A percentile compares a stretch with the other conserved stretches of the same genome.
Evolutionary conservation across 1,140 invertebrate genomes (phyloP).

Genomic region (Gonioctena quinquepunctata): DNA sequence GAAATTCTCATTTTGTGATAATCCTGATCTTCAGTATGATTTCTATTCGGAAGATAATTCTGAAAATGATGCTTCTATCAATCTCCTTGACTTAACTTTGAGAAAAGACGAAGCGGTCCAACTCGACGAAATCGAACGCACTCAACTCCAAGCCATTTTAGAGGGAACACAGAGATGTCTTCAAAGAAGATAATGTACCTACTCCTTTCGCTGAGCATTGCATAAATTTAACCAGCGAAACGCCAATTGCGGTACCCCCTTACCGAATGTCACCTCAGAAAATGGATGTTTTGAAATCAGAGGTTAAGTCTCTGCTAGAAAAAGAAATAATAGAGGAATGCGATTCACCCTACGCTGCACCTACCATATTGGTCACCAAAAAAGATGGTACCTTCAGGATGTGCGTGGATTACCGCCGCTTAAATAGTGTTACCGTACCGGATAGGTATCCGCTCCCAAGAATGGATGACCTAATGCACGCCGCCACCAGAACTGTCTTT

Average conservation of each 20-base stretch:
- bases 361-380: constrained; percentile 59
- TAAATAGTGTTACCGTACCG: constrained; percentile 49
- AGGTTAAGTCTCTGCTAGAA: constrained; percentile 40
- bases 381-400: constrained; percentile 51
- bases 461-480: constrained; percentile 50
- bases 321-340: constrained; percentile 54
- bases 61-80: not conserved
- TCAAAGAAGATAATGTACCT: not conserved
- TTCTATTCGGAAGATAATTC: not conserved
- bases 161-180: constrained; percentile 11
- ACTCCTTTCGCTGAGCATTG: constrained; percentile 22
- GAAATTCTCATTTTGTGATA: not conserved
- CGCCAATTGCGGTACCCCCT: constrained; percentile 29
- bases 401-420: constrained; percentile 57
- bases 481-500: constrained; percentile 47
- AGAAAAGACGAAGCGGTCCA: not conserved
- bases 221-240: constrained; percentile 13
- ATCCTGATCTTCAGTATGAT: not conserved
- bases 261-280: constrained; percentile 29
- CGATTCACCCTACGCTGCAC: constrained; percentile 55
- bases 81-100: not conserved
- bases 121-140: not conserved
- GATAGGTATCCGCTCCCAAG: constrained; percentile 59
- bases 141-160: not conserved
- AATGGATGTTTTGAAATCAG: constrained; percentile 21